These are phyloP conservation scores for Rattus rattus DNA, from an alignment of 2,113 vertebrate species.

Conservation along the genomic window DNA sequence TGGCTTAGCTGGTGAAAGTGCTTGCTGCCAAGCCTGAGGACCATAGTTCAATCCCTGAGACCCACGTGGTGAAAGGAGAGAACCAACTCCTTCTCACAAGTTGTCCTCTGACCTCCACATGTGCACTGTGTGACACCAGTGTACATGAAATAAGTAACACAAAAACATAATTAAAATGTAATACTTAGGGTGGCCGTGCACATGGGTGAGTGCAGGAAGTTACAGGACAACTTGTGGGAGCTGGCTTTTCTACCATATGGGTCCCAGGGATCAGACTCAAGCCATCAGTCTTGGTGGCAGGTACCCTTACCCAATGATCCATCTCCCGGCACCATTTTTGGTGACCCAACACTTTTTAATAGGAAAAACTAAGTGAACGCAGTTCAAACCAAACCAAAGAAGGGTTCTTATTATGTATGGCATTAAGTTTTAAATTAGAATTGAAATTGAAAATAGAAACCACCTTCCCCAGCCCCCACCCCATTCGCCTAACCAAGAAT, in stretches of 20 bases:
- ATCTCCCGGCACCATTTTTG: background rate
- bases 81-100: too few relatives aligned
- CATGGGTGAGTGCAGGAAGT: background rate
- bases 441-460: conserved; percentile 39
- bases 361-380: background rate
- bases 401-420: background rate
- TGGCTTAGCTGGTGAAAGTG: background rate
- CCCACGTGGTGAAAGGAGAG: background rate
- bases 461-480: rapidly evolving
- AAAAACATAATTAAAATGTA: background rate
- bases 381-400: background rate
- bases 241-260: background rate
- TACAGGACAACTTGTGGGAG: background rate
- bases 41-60: background rate
- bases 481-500: background rate
- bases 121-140: background rate
- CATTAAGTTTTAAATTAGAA: background rate
- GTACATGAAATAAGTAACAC: background rate
- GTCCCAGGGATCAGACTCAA: background rate
- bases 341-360: background rate
- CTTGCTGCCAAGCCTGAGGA: background rate
- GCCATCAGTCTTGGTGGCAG: background rate
- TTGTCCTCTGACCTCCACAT: background rate
- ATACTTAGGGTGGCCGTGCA: background rate
- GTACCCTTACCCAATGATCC: background rate